Base-by-base conservation (phyloP, 2,113 vertebrate species). In the Sinocyclocheilus maitianheensis region DNA sequence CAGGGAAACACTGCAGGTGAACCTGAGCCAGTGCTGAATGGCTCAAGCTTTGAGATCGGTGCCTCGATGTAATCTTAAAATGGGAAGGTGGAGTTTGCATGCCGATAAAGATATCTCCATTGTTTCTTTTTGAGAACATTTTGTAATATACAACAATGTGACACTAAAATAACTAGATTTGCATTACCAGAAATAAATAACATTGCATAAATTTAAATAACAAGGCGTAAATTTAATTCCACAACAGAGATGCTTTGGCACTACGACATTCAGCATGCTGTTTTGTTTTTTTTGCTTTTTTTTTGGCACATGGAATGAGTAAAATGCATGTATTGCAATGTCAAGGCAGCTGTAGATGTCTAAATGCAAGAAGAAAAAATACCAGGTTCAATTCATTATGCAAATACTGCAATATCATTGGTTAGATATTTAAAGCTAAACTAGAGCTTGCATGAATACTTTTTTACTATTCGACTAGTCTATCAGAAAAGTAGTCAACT, bases 1-100 rank as follows among this genome's bases (percentile, higher is more conserved):
- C 48, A 83, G 65, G 2, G 30, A 83, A 83, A 83, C 63, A 24
- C 63, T 24, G 65, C 65, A 13, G 20, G 81, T 53, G 65, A 83
- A 83, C 62, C 43, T 20, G 10, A 30, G 43, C 67, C 79, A 12
- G 79, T 48, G 62, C 43, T 51, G 58, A 67, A 65, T 46, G 30
- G 30, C 62, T 48, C 4, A 26, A 51, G 37, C 79, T 67, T 81
- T n/a, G 14, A 26, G 53, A 67, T 46, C 14, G 2, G 74, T 37
- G 67, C 14, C 67, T 37, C 13, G 1, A 51, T 24, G 12, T 76
- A 76, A 60, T 67, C 13, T 81, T 65, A 7, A 8, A n/a, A 81
- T 4, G 78, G 6, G 53, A 12, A 58, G 20, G 16, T 77, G 46
- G 6, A 77, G 22, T 24, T 12, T 78, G 48, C 18, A 79, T 69